Evolutionary conservation across 2,113 vertebrate genomes (phyloP), one percentile per base, ranked within the genome.

Genomic region (Strix uralensis): DNA sequence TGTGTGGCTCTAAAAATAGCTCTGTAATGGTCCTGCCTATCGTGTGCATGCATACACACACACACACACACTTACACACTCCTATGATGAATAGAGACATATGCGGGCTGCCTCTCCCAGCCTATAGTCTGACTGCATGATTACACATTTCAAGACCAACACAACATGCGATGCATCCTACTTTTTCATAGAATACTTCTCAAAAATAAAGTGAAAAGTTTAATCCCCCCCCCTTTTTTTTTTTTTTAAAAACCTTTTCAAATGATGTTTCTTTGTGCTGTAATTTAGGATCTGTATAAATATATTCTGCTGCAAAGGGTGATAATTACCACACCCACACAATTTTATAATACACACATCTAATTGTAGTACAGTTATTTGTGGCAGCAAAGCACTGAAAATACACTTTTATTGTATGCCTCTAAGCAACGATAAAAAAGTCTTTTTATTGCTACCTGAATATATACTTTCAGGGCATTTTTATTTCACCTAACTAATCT

Each of bases 211-310:
- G 62, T 18, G 11, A 27, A 72, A 97, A 86, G 17, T 90, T 96
- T 92, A 81, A 95, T 91, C 63, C 78, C 51, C 19, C 12, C 38
- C 36, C 4, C 7, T 4, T 18, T 10, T 30, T 38, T 11, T 19
- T 38, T 11, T 19, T 32, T 75, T 84, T 32, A 83, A 25, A 51
- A 86, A 89, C 57, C 54, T 95, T 93, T 10, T 30, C 72, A 65
- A 81, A 91, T 61, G 91, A 85, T 92, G 65, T 93, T 97, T 96
- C 82, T 92, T 91, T 94, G 86, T 94, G 93, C 90, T 96, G 75
- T 94, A 97, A 97, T 98, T 98, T 97, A 66, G 80, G 73, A 93
- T 83, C 82, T 94, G 91, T 96, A 97, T 97, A 97, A 98, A 97
- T 97, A 97, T 87, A 96, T 97, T 94, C 92, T 96, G 81, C 90